phyloP scores from a whole-genome alignment of 2,113 vertebrate species.

The Ameiurus melas region DNA sequence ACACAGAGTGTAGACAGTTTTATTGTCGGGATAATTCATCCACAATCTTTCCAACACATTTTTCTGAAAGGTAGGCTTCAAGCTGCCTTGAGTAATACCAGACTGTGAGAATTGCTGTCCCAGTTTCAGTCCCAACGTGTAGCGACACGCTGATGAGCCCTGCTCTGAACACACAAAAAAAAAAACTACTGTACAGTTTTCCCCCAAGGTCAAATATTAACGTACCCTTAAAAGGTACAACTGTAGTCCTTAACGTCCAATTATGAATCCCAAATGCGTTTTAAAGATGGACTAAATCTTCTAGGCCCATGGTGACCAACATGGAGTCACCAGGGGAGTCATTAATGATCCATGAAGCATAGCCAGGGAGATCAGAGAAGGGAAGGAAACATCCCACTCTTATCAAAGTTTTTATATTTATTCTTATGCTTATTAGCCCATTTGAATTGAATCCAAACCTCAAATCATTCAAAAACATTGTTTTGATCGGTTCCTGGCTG shows the following conservation, averaged over 20 bases:
- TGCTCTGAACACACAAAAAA: background rate
- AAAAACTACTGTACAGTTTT: background rate
- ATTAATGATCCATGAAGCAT: background rate
- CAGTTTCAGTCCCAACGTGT: background rate
- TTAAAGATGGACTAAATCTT: background rate
- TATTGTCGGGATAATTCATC: background rate
- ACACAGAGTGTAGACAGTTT: background rate
- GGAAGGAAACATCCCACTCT: background rate
- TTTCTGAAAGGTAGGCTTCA: background rate
- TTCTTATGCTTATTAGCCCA: background rate
- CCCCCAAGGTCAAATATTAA: background rate
- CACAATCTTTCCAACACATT: background rate
- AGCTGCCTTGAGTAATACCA: background rate
- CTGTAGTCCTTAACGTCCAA: background rate
- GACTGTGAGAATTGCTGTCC: background rate
- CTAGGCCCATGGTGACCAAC: background rate
- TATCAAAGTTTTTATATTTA: background rate
- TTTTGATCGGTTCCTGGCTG: too few relatives aligned
- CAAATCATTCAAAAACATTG: too few relatives aligned
- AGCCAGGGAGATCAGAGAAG: background rate
- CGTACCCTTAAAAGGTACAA: background rate
- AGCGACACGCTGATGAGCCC: background rate
- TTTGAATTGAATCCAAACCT: background rate
- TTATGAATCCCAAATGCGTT: background rate
- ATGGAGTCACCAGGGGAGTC: background rate